These are phyloP conservation scores for Scelioninae gen. 1 DNA, from an alignment of 2,888 invertebrate genomes.

Conservation along the genomic window DNA sequence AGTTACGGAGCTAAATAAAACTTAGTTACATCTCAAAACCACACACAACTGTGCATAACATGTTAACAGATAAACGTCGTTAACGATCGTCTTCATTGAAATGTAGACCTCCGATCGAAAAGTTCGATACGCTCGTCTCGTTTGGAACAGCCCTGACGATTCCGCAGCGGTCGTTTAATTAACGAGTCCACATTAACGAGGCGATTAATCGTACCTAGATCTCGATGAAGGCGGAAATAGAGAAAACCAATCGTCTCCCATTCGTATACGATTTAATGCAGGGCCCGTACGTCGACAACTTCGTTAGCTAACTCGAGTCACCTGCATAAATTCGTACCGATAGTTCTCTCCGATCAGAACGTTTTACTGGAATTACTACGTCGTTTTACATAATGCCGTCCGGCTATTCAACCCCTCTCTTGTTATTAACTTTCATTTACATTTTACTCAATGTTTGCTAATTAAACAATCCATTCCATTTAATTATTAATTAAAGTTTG, in stretches of 20 bases:
- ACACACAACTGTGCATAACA: constrained; percentile 30
- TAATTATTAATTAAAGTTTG: too few relatives aligned
- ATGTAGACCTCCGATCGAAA: constrained; percentile 65
- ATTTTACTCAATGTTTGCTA: constrained; percentile 1
- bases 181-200: constrained; percentile 77
- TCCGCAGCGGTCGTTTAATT: constrained; percentile 73
- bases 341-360: constrained; percentile 53
- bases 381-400: constrained; percentile 54
- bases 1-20: constrained; percentile 3
- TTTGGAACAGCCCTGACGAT: constrained; percentile 63
- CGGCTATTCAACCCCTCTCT: constrained; percentile 7
- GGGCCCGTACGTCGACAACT: constrained; percentile 66
- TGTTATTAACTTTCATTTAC: not conserved
- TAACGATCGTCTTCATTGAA: constrained; percentile 55
- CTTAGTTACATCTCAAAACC: constrained; percentile 18
- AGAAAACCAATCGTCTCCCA: constrained; percentile 65
- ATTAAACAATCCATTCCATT: not conserved
- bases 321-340: constrained; percentile 65
- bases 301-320: constrained; percentile 63
- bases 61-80: constrained; percentile 52
- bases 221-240: constrained; percentile 71
- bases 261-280: constrained; percentile 65
- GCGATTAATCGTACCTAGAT: constrained; percentile 75
- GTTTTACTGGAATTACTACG: constrained; percentile 39
- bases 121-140: constrained; percentile 69